These are phyloP conservation scores for Dolichopus griseipennis DNA, from an alignment of 2,888 invertebrate genomes.

Conservation along the genomic window DNA sequence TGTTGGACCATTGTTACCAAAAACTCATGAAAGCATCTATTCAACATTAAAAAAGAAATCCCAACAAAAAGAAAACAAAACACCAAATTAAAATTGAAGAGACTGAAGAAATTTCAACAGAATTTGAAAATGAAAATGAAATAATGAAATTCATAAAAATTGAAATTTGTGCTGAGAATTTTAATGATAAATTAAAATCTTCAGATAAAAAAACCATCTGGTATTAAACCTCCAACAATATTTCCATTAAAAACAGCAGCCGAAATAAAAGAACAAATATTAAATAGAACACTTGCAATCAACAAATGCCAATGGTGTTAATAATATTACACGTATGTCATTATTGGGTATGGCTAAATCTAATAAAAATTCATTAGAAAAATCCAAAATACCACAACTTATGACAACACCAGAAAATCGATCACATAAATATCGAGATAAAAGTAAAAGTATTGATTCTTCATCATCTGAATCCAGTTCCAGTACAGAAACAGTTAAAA, in stretches of 20 bases:
- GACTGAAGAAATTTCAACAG: conserved; percentile 17
- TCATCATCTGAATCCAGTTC: conserved; percentile 29
- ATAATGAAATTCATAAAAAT: conserved; percentile 23
- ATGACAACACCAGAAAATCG: conserved; percentile 10
- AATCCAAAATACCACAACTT: conserved; percentile 9
- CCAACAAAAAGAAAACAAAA: conserved; percentile 13
- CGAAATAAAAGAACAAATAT: conserved; percentile 31
- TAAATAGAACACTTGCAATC: conserved; percentile 15
- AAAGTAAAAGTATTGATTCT: conserved; percentile 23
- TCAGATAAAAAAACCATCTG: conserved; percentile 17
- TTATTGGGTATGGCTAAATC: background rate
- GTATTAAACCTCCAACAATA: conserved; percentile 21
- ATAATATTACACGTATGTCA: background rate
- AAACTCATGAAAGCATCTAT: conserved; percentile 28
- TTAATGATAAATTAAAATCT: conserved; percentile 7
- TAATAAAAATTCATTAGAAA: background rate
- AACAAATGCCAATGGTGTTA: conserved; percentile 15
- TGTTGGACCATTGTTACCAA: conserved; percentile 49
- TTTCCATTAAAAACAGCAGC: conserved; percentile 16
- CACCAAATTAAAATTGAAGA: conserved; percentile 12
- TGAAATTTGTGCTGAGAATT: conserved; percentile 15
- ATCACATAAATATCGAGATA: conserved; percentile 22
- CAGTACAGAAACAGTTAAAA: conserved; percentile 40
- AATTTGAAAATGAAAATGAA: conserved; percentile 23
- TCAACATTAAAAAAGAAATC: conserved; percentile 25